Conservation (phyloP, 2,888 invertebrate species). For the Bugulina stolonifera region DNA sequence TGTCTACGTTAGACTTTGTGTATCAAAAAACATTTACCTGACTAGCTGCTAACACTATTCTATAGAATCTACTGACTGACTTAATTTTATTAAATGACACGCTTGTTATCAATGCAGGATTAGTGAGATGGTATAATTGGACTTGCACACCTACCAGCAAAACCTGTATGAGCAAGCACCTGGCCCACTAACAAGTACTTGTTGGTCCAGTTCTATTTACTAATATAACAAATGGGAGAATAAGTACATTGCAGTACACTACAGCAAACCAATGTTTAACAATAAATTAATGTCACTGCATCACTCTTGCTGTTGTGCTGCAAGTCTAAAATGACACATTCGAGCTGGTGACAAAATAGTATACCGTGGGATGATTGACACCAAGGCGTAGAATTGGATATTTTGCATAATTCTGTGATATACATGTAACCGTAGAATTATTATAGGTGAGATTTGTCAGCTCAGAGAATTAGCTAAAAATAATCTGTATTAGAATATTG, state of each 20-base stretch:
- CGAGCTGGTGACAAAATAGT: too few species aligned
- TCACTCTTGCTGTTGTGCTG: too few species aligned
- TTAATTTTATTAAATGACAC: background rate
- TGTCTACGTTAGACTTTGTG: background rate
- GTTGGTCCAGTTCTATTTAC: background rate
- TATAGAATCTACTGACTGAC: background rate
- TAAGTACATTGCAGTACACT: background rate
- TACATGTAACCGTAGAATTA: too few species aligned
- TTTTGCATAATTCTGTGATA: too few species aligned
- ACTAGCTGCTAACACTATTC: background rate
- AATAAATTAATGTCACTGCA: too few species aligned
- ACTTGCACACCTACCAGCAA: background rate
- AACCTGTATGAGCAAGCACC: background rate
- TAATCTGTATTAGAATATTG: too few species aligned
- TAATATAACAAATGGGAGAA: background rate
- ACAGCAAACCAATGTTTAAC: too few species aligned
- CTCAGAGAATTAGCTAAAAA: too few species aligned
- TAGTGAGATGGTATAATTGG: background rate
- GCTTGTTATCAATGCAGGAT: background rate
- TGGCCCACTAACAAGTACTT: background rate
- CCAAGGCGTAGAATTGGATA: too few species aligned
- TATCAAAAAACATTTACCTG: background rate
- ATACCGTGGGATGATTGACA: too few species aligned
- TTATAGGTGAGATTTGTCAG: too few species aligned
- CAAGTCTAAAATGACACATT: too few species aligned